phyloP scores from a whole-genome alignment of 2,888 invertebrate genomes.

The Lepidochitona cinerea region DNA sequence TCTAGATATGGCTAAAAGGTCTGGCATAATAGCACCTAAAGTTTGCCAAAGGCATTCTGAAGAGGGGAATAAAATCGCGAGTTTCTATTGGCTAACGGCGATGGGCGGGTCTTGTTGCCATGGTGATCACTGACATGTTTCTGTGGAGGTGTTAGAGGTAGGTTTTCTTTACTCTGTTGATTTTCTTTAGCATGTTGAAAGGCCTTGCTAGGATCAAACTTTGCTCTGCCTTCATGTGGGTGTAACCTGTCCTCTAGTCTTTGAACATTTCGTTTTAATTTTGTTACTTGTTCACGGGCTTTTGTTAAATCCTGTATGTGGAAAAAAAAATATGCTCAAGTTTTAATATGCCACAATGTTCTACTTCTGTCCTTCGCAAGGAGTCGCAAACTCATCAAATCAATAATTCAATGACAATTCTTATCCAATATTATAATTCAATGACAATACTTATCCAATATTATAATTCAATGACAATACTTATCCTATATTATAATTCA shows the following conservation, averaged over 20 bases:
- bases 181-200: conserved; percentile 42
- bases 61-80: neutral
- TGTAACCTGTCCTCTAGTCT: conserved; percentile 49
- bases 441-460: too few relatives aligned
- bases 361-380: too few relatives aligned
- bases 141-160: neutral
- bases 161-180: neutral
- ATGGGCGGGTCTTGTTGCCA: neutral
- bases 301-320: conserved; percentile 48
- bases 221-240: conserved; percentile 34
- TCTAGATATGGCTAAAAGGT: too few relatives aligned
- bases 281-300: conserved; percentile 44
- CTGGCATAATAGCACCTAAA: too few relatives aligned
- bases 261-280: conserved; percentile 46
- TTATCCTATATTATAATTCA: too few relatives aligned
- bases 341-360: too few relatives aligned
- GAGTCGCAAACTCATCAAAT: too few relatives aligned
- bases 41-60: neutral
- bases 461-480: too few relatives aligned
- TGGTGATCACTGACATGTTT: neutral
- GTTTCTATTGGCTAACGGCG: neutral
- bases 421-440: too few relatives aligned
- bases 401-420: too few relatives aligned
- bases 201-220: conserved; percentile 58
- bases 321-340: neutral